Evolutionary conservation across 2,888 invertebrate genomes (phyloP), one percentile per base, ranked within the genome.

Genomic region (Cyrtodaria siliqua): DNA sequence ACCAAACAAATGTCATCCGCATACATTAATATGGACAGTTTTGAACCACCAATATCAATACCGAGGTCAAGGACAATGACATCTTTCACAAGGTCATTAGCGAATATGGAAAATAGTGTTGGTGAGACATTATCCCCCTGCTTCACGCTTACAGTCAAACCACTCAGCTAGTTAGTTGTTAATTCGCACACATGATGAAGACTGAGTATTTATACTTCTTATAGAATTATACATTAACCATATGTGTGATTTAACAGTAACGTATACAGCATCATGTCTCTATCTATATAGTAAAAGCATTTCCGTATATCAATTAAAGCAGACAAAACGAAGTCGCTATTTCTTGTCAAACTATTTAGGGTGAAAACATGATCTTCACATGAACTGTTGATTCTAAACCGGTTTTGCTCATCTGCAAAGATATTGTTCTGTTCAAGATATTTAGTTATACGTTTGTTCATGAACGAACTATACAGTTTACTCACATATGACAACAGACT

Each of bases 301-400:
- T 55, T 53, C 1, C 57, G 12, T 33, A 71, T 49, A 26, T 71
- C 71, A 20, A 71, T 57, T 9, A 71, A 71, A 3, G 66, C 40
- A 8, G 73, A 26, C 20, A 49, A 67, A 6, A 66, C 57, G 9
- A 38, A 8, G 1, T n/a, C 42, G 16, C 67, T 73, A 47, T 73
- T 67, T 1, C 49, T 18, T 8, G 61, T 53, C 8, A 73, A 23
- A 50, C 16, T 97, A 97, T 93, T 94, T 97, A 87, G 97, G 97
- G 69, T 59, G 24, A 69, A 68, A 20, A 72, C 33, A 44, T 72
- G 71, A n/a, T 75, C 64, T 26, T 55, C 69, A 29, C 67, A 73
- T n/a, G 73, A 67, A n/a, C 73, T 40, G 27, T 40, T 18, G 16
- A 8, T 9, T 3, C 73, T 44, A 29, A 62, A 69, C 6, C 61